These are phyloP conservation scores for Eudasyphora cyanicolor DNA, from an alignment of 2,888 invertebrate species.

Conservation along the genomic window DNA sequence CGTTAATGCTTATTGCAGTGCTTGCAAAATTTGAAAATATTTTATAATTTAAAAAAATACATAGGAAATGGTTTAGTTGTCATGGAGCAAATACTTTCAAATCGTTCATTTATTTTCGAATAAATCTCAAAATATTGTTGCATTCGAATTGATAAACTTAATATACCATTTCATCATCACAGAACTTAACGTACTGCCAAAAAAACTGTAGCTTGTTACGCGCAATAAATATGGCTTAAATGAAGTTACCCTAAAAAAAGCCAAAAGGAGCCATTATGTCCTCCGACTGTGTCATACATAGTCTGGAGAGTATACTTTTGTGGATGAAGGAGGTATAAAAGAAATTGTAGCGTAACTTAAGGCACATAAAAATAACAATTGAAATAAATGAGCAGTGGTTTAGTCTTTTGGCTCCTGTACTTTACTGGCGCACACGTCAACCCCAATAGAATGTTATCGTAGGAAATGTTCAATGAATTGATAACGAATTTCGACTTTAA, in stretches of 20 bases:
- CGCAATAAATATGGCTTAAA: constrained; percentile 44
- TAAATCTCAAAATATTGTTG: too few relatives aligned
- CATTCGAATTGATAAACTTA: background rate
- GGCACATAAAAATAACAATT: constrained; percentile 74
- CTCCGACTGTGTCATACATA: background rate
- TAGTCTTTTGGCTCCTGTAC: constrained; percentile 15
- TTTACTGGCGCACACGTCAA: too few relatives aligned
- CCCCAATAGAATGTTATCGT: too few relatives aligned
- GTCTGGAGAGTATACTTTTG: constrained; percentile 41
- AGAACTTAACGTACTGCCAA: background rate
- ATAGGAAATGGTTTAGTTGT: too few relatives aligned
- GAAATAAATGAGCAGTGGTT: constrained; percentile 72
- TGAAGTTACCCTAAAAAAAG: constrained; percentile 34
- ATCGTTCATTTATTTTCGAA: too few relatives aligned
- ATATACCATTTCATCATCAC: background rate
- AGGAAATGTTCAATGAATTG: too few relatives aligned
- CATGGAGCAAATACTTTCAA: too few relatives aligned
- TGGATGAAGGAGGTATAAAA: constrained; percentile 8
- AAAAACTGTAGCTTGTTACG: constrained; percentile 4
- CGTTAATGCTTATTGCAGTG: too few relatives aligned
- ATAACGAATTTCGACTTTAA: too few relatives aligned
- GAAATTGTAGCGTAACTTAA: constrained; percentile 69
- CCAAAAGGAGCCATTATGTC: background rate
- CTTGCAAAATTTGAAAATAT: too few relatives aligned
- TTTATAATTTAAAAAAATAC: too few relatives aligned